These are phyloP conservation scores for Psilopogon haemacephalus DNA, from an alignment of 2,113 vertebrate species.

Conservation along the genomic window DNA sequence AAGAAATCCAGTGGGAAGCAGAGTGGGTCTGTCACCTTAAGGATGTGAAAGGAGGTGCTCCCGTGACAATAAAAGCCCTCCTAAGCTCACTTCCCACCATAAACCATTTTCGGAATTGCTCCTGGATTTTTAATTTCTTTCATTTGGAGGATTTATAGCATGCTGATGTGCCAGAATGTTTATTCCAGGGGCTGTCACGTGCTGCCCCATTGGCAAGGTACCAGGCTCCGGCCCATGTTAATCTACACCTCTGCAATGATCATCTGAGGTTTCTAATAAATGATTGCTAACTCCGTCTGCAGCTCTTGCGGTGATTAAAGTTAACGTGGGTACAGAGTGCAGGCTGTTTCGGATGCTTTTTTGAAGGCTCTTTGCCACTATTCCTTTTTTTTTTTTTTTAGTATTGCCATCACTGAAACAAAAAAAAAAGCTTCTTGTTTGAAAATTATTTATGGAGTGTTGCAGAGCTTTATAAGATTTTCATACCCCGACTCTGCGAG, in stretches of 20 bases:
- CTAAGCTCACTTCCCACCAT: constrained; percentile 62
- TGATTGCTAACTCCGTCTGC: constrained; percentile 2
- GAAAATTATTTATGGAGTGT: constrained; percentile 74
- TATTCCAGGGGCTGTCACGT: constrained; percentile 46
- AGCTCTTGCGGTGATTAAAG: constrained; percentile 30
- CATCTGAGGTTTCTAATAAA: constrained; percentile 14
- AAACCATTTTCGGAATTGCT: constrained; percentile 65
- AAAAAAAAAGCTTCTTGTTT: constrained; percentile 59
- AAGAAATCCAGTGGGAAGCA: not conserved
- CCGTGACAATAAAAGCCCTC: constrained; percentile 63
- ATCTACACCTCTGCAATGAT: constrained; percentile 41
- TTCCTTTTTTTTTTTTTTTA: not conserved
- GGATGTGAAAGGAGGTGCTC: constrained; percentile 53
- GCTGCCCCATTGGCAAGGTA: not conserved
- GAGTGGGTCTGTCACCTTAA: constrained; percentile 56
- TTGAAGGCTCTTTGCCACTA: constrained; percentile 20
- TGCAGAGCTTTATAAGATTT: constrained; percentile 63
- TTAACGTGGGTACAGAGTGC: not conserved
- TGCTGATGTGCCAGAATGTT: constrained; percentile 40
- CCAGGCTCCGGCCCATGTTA: not conserved
- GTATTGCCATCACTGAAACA: constrained; percentile 65
- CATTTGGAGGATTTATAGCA: constrained; percentile 50
- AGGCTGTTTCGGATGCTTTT: not conserved
- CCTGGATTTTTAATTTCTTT: constrained; percentile 71
- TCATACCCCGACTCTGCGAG: constrained; percentile 53